A percentile compares a stretch with the other conserved stretches of the same genome.
phyloP scores from a whole-genome alignment of 2,113 vertebrate species.

The Ctenodactylus gundi region DNA sequence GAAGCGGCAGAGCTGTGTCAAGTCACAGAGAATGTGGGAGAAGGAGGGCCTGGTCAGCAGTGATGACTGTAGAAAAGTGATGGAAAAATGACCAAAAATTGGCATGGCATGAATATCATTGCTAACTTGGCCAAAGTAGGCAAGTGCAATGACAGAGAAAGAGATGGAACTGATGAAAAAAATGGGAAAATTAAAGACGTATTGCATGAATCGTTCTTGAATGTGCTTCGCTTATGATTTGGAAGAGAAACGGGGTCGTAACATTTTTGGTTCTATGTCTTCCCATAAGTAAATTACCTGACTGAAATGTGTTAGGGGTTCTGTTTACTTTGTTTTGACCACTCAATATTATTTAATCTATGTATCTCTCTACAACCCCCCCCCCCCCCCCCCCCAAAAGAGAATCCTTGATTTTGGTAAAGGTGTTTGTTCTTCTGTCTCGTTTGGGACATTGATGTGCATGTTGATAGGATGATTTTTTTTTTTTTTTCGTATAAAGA shows the following conservation, averaged over 20 bases:
- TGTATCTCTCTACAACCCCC: not conserved
- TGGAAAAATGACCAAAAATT: not conserved
- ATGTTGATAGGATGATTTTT: not conserved
- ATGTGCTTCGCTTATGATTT: not conserved
- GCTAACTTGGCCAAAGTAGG: not conserved
- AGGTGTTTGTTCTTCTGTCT: not conserved
- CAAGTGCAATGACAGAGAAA: not conserved
- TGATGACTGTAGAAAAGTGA: too few relatives aligned
- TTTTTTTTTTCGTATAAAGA: not conserved
- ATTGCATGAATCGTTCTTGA: not conserved
- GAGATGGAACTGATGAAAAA: not conserved
- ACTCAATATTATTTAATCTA: not conserved
- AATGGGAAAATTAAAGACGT: not conserved
- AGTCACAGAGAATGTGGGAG: not conserved
- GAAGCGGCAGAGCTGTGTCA: not conserved
- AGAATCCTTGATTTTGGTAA: not conserved
- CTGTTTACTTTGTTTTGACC: not conserved
- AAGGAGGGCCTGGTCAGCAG: not conserved
- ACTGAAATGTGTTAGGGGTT: not conserved
- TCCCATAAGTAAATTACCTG: not conserved
- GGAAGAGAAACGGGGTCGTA: not conserved
- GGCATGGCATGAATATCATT: not conserved
- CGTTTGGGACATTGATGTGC: not conserved
- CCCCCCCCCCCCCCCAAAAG: not conserved
- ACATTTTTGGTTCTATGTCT: not conserved